Evolutionary conservation across 92 coral and sea anemone genomes (phyloP).

Genomic region (Heteractis magnifica): DNA sequence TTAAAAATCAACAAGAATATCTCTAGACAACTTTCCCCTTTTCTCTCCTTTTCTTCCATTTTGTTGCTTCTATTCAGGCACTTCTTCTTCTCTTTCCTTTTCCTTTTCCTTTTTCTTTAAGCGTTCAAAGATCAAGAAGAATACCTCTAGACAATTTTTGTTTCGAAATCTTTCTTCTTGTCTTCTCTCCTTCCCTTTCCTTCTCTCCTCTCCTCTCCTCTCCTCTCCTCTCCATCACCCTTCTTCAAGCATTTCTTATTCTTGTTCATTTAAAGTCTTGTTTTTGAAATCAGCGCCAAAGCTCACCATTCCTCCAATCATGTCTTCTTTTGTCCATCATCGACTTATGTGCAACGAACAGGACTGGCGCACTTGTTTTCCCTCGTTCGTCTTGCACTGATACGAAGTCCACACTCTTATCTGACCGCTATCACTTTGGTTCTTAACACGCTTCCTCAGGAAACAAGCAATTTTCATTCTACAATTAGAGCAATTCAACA

Average conservation of each 20-base stretch:
- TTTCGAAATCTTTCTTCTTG: too few species aligned
- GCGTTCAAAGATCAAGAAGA: too few species aligned
- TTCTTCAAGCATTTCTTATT: background rate
- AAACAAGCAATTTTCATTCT: background rate
- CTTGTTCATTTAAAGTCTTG: background rate
- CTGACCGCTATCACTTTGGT: background rate
- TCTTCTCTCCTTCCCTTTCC: background rate
- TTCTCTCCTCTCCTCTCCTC: background rate
- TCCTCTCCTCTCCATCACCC: background rate
- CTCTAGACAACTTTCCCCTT: too few species aligned
- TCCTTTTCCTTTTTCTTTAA: too few species aligned
- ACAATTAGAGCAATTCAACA: constrained; percentile 28
- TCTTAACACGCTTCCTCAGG: background rate
- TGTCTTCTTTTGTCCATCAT: background rate
- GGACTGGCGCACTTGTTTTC: background rate
- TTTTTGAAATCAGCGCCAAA: background rate
- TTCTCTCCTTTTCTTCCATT: background rate
- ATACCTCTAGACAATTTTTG: too few species aligned
- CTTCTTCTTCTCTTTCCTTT: background rate
- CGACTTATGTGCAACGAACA: constrained; percentile 5
- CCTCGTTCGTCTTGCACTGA: background rate
- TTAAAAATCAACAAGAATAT: too few species aligned
- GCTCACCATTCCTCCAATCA: too few species aligned
- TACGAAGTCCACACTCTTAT: background rate
- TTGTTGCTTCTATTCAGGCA: background rate